A percentile compares a stretch with the other conserved stretches of the same genome.
These are phyloP conservation scores for Epistrophella euchroma DNA, from an alignment of 2,888 invertebrate species.

Conservation along the genomic window DNA sequence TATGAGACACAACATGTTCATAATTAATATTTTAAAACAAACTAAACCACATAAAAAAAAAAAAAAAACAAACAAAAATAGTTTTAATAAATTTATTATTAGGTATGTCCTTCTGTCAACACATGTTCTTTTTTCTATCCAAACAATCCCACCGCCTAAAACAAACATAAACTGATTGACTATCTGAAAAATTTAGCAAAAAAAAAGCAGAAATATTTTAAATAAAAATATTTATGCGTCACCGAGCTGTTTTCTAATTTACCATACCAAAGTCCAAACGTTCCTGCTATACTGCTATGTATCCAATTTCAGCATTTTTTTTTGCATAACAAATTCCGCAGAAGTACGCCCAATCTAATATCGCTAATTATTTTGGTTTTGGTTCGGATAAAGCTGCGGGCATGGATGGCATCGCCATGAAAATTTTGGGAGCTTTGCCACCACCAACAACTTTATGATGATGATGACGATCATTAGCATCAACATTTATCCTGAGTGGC, in stretches of 20 bases:
- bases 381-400: constrained; percentile 37
- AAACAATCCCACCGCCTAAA: constrained; percentile 35
- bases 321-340: constrained; percentile 15
- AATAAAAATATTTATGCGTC: constrained; percentile 34
- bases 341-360: constrained; percentile 68
- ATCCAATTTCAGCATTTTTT: not conserved
- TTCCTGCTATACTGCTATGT: not conserved
- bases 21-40: constrained; percentile 38
- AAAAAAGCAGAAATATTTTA: constrained; percentile 1
- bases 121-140: not conserved
- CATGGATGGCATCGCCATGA: constrained; percentile 17
- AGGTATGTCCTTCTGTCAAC: constrained; percentile 26
- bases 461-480: constrained; percentile 32
- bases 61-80: no score
- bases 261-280: not conserved
- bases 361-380: constrained; percentile 72
- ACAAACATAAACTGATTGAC: constrained; percentile 51
- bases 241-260: constrained; percentile 52
- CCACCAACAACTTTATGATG: constrained; percentile 25
- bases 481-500: constrained; percentile 17
- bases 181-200: constrained; percentile 26
- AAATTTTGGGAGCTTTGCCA: not conserved
- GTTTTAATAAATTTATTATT: constrained; percentile 9
- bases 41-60: not conserved
- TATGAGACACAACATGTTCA: no score